Evolutionary conservation across 2,888 invertebrate genomes (phyloP).

Genomic region (Opisthograptis luteolata): DNA sequence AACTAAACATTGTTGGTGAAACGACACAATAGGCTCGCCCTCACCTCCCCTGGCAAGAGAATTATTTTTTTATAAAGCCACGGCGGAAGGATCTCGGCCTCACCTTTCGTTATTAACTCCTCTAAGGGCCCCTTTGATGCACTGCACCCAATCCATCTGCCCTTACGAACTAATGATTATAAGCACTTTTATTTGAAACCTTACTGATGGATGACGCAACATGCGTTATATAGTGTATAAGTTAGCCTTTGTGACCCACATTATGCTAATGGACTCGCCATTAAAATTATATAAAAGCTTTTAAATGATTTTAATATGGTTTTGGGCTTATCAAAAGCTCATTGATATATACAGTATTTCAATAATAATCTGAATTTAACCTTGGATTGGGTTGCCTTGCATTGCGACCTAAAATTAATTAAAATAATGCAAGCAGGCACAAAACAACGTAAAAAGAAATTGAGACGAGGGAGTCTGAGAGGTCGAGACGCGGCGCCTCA

Average conservation of each 20-base stretch:
- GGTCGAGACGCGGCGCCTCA: constrained; percentile 41
- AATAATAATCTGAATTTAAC: not conserved
- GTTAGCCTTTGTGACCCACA: constrained; percentile 38
- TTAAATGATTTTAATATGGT: constrained; percentile 13
- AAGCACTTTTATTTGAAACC: constrained; percentile 61
- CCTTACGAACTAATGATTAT: constrained; percentile 74
- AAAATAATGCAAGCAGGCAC: constrained; percentile 55
- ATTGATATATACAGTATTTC: not conserved
- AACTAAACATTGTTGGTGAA: constrained; percentile 59
- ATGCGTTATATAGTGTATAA: constrained; percentile 46
- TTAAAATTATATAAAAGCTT: constrained; percentile 29
- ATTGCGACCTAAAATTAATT: constrained; percentile 69
- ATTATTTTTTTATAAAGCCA: constrained; percentile 69
- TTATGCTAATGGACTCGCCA: constrained; percentile 33
- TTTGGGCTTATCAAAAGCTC: constrained; percentile 16
- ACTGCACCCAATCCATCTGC: constrained; percentile 50
- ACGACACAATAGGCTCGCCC: constrained; percentile 55
- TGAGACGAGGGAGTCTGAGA: constrained; percentile 61
- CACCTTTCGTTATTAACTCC: constrained; percentile 79
- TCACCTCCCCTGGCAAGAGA: constrained; percentile 47
- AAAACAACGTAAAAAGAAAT: constrained; percentile 71
- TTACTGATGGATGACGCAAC: constrained; percentile 40
- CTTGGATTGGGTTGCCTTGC: not conserved
- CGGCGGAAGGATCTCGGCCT: constrained; percentile 68
- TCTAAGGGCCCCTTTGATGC: constrained; percentile 70